A percentile compares a stretch with the other conserved stretches of the same genome.
Evolutionary conservation across 1,140 invertebrate species (phyloP).

Genomic region (Periplaneta americana): DNA sequence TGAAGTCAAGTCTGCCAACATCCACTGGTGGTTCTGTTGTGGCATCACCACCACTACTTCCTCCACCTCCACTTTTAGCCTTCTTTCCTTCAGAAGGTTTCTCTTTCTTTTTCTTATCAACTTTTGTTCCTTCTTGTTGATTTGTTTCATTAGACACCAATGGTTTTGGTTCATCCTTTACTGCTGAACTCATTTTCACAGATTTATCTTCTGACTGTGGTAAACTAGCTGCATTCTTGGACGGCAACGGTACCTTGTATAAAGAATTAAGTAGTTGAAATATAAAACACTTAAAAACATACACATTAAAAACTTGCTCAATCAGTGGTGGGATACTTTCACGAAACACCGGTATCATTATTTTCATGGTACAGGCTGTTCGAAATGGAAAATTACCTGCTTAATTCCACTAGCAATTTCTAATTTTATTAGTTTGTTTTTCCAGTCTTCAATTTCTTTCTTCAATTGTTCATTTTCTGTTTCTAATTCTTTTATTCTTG

Average conservation of each 20-base stretch:
- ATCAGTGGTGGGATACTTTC: no score
- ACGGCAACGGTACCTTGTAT: conserved; percentile 1
- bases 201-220: not conserved
- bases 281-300: not conserved
- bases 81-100: not conserved
- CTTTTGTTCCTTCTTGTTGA: not conserved
- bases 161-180: not conserved
- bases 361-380: no score
- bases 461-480: conserved; percentile 12
- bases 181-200: not conserved
- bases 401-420: conserved; percentile 5
- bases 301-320: not conserved
- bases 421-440: conserved; percentile 9
- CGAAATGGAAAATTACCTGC: conserved; percentile 3
- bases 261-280: not conserved
- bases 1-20: conserved; percentile 67
- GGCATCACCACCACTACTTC: not conserved
- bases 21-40: conserved; percentile 10
- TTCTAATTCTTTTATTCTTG: not conserved
- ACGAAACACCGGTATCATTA: no score
- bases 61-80: conserved; percentile 2
- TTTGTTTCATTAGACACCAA: not conserved
- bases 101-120: conserved; percentile 7
- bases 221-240: not conserved
- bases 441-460: conserved; percentile 15